phyloP scores from a whole-genome alignment of 2,797 vertebrate genomes.

The Aplochiton taeniatus region DNA sequence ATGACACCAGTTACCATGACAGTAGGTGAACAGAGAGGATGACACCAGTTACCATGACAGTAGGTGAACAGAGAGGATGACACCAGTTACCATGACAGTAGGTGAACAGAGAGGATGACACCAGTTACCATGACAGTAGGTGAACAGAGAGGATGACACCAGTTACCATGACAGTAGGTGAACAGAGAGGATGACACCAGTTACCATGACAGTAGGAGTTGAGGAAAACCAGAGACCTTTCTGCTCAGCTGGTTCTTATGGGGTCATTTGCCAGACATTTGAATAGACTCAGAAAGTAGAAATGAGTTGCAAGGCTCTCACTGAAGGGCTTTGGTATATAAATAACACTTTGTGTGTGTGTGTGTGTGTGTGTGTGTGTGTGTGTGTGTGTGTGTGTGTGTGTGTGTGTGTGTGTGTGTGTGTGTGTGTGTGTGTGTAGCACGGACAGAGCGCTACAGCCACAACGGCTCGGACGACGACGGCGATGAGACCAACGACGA shows the following conservation, averaged over 20 bases:
- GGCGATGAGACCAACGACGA: slow-evolving; percentile 88
- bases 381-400: not conserved
- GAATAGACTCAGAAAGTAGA: too few species aligned
- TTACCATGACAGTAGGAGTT: too few species aligned
- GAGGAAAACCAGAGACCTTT: too few species aligned
- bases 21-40: slow-evolving; percentile 71
- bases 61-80: too few species aligned
- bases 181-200: not conserved
- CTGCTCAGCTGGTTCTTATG: too few species aligned
- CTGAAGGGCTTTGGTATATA: too few species aligned
- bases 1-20: slow-evolving; percentile 94
- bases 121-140: too few species aligned
- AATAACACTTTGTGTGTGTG: not conserved
- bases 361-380: slow-evolving; percentile 1
- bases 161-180: slow-evolving; percentile 93
- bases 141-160: slow-evolving; percentile 89
- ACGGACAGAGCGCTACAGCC: slow-evolving; percentile 86
- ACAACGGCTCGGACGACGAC: slow-evolving; percentile 84
- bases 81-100: slow-evolving; percentile 95
- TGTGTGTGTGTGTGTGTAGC: slow-evolving; percentile 62
- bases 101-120: slow-evolving; percentile 32
- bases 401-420: not conserved
- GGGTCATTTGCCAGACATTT: too few species aligned
- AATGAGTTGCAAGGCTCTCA: too few species aligned
- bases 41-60: too few species aligned